Evolutionary conservation across 2,888 invertebrate genomes (phyloP).

Genomic region (Teleogryllus oceanicus): DNA sequence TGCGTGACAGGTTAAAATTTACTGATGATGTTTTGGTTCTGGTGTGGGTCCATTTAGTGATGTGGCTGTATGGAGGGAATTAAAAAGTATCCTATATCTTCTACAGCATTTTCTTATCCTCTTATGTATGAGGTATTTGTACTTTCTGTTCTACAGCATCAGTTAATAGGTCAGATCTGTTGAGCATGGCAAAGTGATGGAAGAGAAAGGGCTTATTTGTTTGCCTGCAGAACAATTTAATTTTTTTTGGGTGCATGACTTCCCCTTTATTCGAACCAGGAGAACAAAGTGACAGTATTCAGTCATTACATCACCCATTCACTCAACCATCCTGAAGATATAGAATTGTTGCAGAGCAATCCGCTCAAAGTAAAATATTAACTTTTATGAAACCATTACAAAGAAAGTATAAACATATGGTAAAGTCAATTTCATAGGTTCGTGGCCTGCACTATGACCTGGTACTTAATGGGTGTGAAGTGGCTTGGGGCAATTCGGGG

Average conservation of each 20-base stretch:
- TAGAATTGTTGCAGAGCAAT: slow-evolving; percentile 62
- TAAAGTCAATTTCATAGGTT: slow-evolving; percentile 49
- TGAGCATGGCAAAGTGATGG: slow-evolving; percentile 28
- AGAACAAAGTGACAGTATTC: slow-evolving; percentile 57
- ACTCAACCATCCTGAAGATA: slow-evolving; percentile 89
- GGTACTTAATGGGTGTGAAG: slow-evolving; percentile 92
- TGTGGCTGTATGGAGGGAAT: background rate
- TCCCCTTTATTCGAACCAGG: slow-evolving; percentile 82
- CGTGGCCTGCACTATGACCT: slow-evolving; percentile 89
- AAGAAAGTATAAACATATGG: slow-evolving; percentile 36
- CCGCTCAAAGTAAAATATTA: slow-evolving; percentile 60
- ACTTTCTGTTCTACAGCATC: slow-evolving; percentile 46
- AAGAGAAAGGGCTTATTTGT: slow-evolving; percentile 27
- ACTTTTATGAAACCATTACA: background rate
- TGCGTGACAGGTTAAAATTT: background rate
- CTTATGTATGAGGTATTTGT: background rate
- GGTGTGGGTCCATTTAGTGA: background rate
- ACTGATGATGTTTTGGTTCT: background rate
- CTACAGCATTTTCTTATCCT: slow-evolving; percentile 7
- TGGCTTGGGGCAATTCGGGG: slow-evolving; percentile 94
- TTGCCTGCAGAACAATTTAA: slow-evolving; percentile 45
- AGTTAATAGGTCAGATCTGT: slow-evolving; percentile 40
- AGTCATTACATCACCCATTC: slow-evolving; percentile 94
- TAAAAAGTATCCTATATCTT: background rate
- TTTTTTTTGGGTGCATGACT: slow-evolving; percentile 90